Evolutionary conservation across 2,113 vertebrate species (phyloP).

Genomic region (Agapornis roseicollis): DNA sequence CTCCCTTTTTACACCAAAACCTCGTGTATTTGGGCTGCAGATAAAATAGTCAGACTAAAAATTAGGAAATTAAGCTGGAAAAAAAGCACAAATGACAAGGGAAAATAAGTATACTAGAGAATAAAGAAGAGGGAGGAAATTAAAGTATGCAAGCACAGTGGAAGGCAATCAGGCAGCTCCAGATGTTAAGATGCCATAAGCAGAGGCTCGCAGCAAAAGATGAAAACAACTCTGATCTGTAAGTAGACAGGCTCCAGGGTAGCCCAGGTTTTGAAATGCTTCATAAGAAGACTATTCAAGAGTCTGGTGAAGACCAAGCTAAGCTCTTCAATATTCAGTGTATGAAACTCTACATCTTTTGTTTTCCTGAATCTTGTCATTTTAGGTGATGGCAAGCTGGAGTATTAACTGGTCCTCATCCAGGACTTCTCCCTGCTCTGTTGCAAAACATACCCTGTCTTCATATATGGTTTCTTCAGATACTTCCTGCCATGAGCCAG

Average conservation of each 20-base stretch:
- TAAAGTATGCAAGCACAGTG: not conserved
- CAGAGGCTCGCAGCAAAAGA: not conserved
- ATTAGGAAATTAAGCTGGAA: not conserved
- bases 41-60: not conserved
- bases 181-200: not conserved
- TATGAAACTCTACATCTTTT: not conserved
- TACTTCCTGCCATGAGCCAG: not conserved
- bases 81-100: not conserved
- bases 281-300: not conserved
- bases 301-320: not conserved
- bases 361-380: not conserved
- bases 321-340: not conserved
- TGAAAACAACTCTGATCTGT: not conserved
- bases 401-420: not conserved
- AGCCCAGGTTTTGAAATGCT: not conserved
- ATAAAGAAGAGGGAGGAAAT: not conserved
- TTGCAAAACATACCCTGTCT: not conserved
- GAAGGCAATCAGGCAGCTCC: not conserved
- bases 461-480: not conserved
- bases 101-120: not conserved
- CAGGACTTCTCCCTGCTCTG: not conserved
- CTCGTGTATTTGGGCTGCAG: not conserved
- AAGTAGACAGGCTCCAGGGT: not conserved
- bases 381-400: not conserved
- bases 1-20: not conserved